Base-by-base conservation (phyloP, 2,888 invertebrate genomes). In the Aphidoletes aphidimyza region DNA sequence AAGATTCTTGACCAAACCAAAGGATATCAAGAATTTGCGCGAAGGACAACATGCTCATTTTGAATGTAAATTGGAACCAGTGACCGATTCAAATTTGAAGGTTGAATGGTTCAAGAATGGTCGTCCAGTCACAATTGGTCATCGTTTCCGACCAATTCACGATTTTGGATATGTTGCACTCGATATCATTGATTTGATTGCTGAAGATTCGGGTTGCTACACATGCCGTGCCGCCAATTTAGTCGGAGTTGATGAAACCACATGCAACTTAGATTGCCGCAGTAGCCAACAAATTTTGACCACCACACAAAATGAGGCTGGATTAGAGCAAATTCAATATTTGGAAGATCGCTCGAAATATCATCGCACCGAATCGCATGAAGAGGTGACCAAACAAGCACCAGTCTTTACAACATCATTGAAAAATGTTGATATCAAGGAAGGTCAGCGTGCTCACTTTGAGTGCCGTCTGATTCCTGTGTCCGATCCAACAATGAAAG, bases 131-230 rank as follows among this genome's bases (percentile, higher is more conserved):
- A 97, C 96, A 26, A 94, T 97, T 89, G 98, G 98, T 84, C 97
- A 98, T 89, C 93, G 98, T 88, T 98, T 98, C 92, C 93, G 97
- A 87, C 98, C 98, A 85, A 97, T 98, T 89, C 98, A 98, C 89
- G 99, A 99, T 90, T 99, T 99, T 90, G 99, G 99, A 59, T 99
- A 98, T 89, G 99, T 99, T 34, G 98, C 98, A 22, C 92, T 99
- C 86, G 99, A 99, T 88, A 97, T 99, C 86, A 94, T 98, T 86
- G 98, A 98, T 89, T 92, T 98, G 85, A 98, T 98, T 89, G 96
- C 98, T 85, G 98, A 99, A 91, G 99, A 99, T 90, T 94, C 95
- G 0, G 98, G 97, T 83, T 93, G 94, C 34, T 99, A 99, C 90
- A 98, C 98, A 3, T 97, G 98, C 89, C 93, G 97, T 85, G 98